phyloP scores from a whole-genome alignment of 1,140 invertebrate genomes.

The Zaprionus lachaisei region DNA sequence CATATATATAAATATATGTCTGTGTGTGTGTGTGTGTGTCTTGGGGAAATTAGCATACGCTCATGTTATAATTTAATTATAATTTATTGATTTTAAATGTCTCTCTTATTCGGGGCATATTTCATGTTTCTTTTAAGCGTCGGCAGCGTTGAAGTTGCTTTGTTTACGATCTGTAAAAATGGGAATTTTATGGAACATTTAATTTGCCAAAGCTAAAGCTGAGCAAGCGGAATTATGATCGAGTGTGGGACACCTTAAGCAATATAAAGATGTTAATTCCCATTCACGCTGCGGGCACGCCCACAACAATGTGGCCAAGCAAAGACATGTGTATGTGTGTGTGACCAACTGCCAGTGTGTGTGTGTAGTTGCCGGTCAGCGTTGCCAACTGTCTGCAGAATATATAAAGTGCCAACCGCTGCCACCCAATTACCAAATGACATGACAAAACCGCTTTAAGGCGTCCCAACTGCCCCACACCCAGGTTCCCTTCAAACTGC shows the following conservation, averaged over 20 bases:
- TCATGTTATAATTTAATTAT: slow-evolving; percentile 83
- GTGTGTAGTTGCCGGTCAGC: slow-evolving; percentile 18
- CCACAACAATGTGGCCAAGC: slow-evolving; percentile 47
- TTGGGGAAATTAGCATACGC: slow-evolving; percentile 70
- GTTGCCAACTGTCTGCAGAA: slow-evolving; percentile 67
- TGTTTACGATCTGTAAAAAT: slow-evolving; percentile 82
- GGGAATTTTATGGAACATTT: slow-evolving; percentile 72
- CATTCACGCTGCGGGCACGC: slow-evolving; percentile 7
- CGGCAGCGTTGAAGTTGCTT: slow-evolving; percentile 77
- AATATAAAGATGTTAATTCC: slow-evolving; percentile 16
- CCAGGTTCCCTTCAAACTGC: background rate
- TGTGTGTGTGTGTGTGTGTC: background rate
- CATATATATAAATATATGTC: background rate
- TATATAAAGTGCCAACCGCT: slow-evolving; percentile 84
- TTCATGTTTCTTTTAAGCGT: slow-evolving; percentile 28
- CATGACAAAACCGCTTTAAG: slow-evolving; percentile 84
- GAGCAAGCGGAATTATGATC: slow-evolving; percentile 37
- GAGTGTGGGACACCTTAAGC: slow-evolving; percentile 37
- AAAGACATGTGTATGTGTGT: slow-evolving; percentile 15
- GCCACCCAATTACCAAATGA: slow-evolving; percentile 84
- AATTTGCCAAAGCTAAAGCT: slow-evolving; percentile 59
- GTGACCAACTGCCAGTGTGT: background rate
- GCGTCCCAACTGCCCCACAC: slow-evolving; percentile 47
- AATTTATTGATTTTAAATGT: slow-evolving; percentile 80
- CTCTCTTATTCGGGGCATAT: slow-evolving; percentile 57